Evolutionary conservation across 2,797 vertebrate species (phyloP).

Genomic region (Euphonia xanthogaster): DNA sequence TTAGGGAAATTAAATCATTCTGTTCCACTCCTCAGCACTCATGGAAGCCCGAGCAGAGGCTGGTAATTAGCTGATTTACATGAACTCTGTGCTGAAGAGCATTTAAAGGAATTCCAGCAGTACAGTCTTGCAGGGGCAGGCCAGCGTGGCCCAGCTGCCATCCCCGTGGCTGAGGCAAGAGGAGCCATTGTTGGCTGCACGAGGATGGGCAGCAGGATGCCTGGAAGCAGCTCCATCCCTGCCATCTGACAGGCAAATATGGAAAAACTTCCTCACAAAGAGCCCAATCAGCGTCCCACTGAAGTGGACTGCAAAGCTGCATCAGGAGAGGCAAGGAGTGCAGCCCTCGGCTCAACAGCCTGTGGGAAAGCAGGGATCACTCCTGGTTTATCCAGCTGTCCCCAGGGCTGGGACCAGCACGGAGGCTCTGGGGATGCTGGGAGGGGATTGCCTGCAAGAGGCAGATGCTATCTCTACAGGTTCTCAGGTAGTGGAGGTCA

Average conservation of each 20-base stretch:
- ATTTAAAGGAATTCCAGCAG: conserved; percentile 33
- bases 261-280: conserved; percentile 26
- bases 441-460: background rate
- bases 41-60: background rate
- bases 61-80: conserved; percentile 57
- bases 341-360: background rate
- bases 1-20: conserved; percentile 54
- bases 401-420: background rate
- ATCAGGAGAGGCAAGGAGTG: background rate
- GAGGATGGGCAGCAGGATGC: background rate
- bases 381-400: background rate
- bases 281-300: background rate
- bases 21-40: conserved; percentile 23
- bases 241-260: background rate
- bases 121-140: background rate
- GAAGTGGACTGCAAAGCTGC: background rate
- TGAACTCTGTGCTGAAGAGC: background rate
- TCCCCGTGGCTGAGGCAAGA: background rate
- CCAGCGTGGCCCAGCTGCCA: background rate
- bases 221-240: conserved; percentile 35
- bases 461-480: background rate
- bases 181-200: background rate
- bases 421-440: background rate
- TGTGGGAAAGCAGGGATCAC: background rate
- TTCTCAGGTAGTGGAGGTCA: background rate